Conservation (phyloP, 2,113 vertebrate species). For the Oryzias celebensis region DNA sequence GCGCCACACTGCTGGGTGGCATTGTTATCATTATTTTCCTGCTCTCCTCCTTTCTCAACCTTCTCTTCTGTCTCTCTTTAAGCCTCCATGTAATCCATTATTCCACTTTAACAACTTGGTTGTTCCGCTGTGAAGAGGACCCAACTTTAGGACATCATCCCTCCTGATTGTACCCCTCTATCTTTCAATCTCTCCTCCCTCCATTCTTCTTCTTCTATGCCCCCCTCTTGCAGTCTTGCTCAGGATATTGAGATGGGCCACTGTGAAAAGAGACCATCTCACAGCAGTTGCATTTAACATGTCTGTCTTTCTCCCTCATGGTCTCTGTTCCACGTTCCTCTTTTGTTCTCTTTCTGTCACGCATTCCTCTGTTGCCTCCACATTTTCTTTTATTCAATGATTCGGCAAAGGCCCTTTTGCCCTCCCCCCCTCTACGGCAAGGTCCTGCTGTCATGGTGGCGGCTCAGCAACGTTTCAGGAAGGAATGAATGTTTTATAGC, state of each 20-base stretch:
- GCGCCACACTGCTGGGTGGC: constrained; percentile 17
- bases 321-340: constrained; percentile 30
- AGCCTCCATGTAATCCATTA: constrained; percentile 58
- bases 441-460: constrained; percentile 28
- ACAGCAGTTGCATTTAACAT: constrained; percentile 49
- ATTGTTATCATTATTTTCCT: constrained; percentile 54
- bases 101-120: constrained; percentile 53
- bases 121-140: constrained; percentile 56
- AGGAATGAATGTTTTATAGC: neutral
- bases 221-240: constrained; percentile 13
- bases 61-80: constrained; percentile 24
- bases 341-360: constrained; percentile 30
- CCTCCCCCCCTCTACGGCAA: constrained; percentile 8
- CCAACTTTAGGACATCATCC: constrained; percentile 39
- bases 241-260: constrained; percentile 35
- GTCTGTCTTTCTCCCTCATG: constrained; percentile 31
- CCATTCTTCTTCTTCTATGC: constrained; percentile 14
- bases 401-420: constrained; percentile 12
- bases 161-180: constrained; percentile 25
- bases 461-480: neutral
- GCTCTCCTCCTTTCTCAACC: constrained; percentile 23
- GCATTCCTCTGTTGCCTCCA: constrained; percentile 17
- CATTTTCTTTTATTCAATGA: constrained; percentile 14
- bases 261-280: constrained; percentile 47
- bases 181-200: constrained; percentile 20